Base-by-base conservation (phyloP, 2,888 invertebrate genomes). In the Lagria hirta region DNA sequence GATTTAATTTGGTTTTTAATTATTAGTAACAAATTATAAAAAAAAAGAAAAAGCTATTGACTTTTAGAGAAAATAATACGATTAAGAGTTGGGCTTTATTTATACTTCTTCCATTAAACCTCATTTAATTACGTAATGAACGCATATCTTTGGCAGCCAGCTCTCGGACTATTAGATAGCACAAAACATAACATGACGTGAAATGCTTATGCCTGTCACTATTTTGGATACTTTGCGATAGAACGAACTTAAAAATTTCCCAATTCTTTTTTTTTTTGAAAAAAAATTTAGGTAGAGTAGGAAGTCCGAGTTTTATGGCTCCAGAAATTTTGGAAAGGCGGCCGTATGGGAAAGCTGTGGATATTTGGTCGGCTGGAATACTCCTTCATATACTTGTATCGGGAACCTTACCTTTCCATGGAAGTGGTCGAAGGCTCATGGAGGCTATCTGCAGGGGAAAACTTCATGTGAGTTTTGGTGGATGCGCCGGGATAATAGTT, bases 311-410 rank as follows among this genome's bases (percentile, higher is more conserved):
- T 72, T 99, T 95, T 73, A 97, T 98, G 94, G 91, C 97, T 1
- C 98, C 99, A 0, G 99, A 99, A 75, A 90, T 99, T 52, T 89
- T 98, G 11, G 85, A 90, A 49, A 82, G 90, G 64, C 85, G 90
- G 70, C 81, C 90, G 59, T 93, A 92, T 74, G 89, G 91, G 20
- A 96, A 96, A 70, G 88, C 94, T 1, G 93, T 95, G 52, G 99
- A 99, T 72, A 91, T 98, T 44, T 99, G 99, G 99, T 90, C 95
- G 17, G 92, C 94, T 15, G 98, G 99, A 5, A 90, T 97, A 36
- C 79, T 98, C 60, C 78, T 99, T 26, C 97, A 96, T 71, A 87
- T 96, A 10, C 79, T 99, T 24, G 78, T 99, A 21, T 91, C 94
- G 28, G 99, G 99, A 3, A 87, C 89, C 42, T 78, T 97, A 59